These are phyloP conservation scores for Chymomyza costata DNA, from an alignment of 1,140 invertebrate genomes.

Conservation along the genomic window DNA sequence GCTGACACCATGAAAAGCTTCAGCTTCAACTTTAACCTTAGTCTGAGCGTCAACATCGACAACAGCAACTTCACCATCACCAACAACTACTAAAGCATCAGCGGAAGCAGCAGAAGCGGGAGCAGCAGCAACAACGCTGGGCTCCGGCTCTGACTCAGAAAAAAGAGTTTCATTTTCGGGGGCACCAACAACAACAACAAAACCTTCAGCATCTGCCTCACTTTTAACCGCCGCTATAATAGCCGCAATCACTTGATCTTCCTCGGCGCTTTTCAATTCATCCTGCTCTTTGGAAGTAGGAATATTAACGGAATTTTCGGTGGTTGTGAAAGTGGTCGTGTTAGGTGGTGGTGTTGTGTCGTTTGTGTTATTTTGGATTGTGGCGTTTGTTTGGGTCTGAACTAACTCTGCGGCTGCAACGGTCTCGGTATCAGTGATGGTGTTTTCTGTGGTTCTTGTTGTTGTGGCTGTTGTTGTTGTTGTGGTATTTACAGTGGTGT, in stretches of 20 bases:
- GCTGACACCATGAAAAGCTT: neutral
- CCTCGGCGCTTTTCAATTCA: slow-evolving; percentile 28
- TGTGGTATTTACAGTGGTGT: slow-evolving; percentile 32
- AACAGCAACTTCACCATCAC: too few species aligned
- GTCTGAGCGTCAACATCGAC: slow-evolving; percentile 2
- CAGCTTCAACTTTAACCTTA: slow-evolving; percentile 18
- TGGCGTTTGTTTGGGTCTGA: slow-evolving; percentile 57
- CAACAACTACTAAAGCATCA: too few species aligned
- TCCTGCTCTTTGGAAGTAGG: slow-evolving; percentile 47
- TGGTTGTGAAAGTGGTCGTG: slow-evolving; percentile 24
- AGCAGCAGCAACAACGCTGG: slow-evolving; percentile 13
- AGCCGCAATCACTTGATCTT: slow-evolving; percentile 61
- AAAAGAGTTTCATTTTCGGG: slow-evolving; percentile 10
- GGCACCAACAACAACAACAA: slow-evolving; percentile 37
- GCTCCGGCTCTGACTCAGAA: neutral
- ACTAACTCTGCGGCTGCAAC: slow-evolving; percentile 55
- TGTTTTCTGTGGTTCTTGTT: slow-evolving; percentile 41
- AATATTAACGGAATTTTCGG: slow-evolving; percentile 9
- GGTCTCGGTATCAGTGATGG: slow-evolving; percentile 1
- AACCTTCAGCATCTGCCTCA: slow-evolving; percentile 43
- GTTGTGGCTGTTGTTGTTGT: slow-evolving; percentile 30
- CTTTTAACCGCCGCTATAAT: slow-evolving; percentile 60
- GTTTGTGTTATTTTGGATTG: slow-evolving; percentile 44
- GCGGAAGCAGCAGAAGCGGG: slow-evolving; percentile 20
- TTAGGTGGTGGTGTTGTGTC: slow-evolving; percentile 36